Percentiles rank a stretch among this genome's conserved stretches.
Conservation (phyloP, 37 sponge, comb jelly and placozoan species). For the Hexactinellida sp. region DNA sequence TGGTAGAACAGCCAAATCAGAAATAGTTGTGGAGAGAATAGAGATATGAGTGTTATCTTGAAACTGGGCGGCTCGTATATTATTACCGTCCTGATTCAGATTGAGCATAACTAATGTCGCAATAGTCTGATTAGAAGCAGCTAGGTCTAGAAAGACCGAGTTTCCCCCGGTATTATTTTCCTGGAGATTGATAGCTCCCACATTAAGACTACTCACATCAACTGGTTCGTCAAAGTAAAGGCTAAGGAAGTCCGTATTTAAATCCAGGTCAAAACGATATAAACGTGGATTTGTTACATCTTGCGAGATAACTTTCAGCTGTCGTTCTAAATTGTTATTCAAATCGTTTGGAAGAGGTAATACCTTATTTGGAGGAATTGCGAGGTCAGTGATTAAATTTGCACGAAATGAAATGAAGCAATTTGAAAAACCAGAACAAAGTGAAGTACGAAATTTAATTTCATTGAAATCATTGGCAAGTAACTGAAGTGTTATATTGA, state of each 20-base stretch:
- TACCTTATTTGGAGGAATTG: slow-evolving; percentile 32
- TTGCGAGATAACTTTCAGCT: neutral
- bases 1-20: slow-evolving; percentile 36
- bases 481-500: neutral
- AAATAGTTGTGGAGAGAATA: slow-evolving; percentile 21
- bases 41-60: slow-evolving; percentile 52
- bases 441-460: neutral
- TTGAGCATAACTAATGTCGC: neutral
- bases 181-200: slow-evolving; percentile 35
- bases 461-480: slow-evolving; percentile 27
- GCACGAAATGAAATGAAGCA: neutral
- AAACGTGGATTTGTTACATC: slow-evolving; percentile 53
- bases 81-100: neutral
- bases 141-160: neutral
- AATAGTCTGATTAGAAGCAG: neutral
- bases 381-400: slow-evolving; percentile 45
- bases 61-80: neutral
- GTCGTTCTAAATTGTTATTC: neutral
- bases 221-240: slow-evolving; percentile 50
- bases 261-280: slow-evolving; percentile 36
- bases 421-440: neutral
- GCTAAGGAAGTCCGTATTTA: slow-evolving; percentile 15
- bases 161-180: neutral
- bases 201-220: slow-evolving; percentile 20
- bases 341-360: slow-evolving; percentile 22